These are phyloP conservation scores for Beaufortia kweichowensis DNA, from an alignment of 2,113 vertebrate species.

Conservation along the genomic window DNA sequence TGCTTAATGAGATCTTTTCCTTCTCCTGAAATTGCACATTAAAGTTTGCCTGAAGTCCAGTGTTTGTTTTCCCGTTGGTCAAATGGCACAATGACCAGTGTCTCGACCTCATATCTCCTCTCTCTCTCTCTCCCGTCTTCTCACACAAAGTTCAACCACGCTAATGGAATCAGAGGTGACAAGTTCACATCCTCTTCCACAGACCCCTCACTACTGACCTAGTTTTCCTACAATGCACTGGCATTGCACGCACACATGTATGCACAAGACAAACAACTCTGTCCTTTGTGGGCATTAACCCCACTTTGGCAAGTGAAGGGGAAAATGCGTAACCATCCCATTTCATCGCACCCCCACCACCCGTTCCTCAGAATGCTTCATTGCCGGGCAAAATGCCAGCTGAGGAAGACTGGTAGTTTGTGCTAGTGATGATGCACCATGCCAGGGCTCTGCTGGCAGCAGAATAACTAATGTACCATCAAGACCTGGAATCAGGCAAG, in stretches of 20 bases:
- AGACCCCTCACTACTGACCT: conserved; percentile 84
- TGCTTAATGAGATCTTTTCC: not conserved
- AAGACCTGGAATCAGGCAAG: conserved; percentile 67
- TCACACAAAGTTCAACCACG: conserved; percentile 52
- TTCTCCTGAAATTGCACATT: conserved; percentile 7
- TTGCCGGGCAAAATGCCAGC: conserved; percentile 51
- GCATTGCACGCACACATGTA: conserved; percentile 2
- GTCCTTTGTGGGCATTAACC: conserved; percentile 50
- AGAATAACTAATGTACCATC: conserved; percentile 56
- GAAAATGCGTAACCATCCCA: conserved; percentile 47
- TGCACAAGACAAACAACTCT: conserved; percentile 21
- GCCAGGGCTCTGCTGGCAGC: conserved; percentile 51
- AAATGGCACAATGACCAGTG: conserved; percentile 23
- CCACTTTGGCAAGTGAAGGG: conserved; percentile 54
- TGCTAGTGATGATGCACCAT: conserved; percentile 35
- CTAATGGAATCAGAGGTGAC: conserved; percentile 82
- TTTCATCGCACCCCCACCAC: conserved; percentile 26
- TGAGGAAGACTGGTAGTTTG: conserved; percentile 54
- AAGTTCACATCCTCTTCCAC: conserved; percentile 81
- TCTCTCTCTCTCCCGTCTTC: conserved; percentile 21
- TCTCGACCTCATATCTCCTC: conserved; percentile 35
- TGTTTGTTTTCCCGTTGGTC: conserved; percentile 2
- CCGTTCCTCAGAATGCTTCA: conserved; percentile 45
- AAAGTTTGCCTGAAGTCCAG: conserved; percentile 9
- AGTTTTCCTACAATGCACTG: conserved; percentile 69